Base-by-base conservation (phyloP, 53 echinoderm and acorn worm genomes). In the Patiria pectinifera region DNA sequence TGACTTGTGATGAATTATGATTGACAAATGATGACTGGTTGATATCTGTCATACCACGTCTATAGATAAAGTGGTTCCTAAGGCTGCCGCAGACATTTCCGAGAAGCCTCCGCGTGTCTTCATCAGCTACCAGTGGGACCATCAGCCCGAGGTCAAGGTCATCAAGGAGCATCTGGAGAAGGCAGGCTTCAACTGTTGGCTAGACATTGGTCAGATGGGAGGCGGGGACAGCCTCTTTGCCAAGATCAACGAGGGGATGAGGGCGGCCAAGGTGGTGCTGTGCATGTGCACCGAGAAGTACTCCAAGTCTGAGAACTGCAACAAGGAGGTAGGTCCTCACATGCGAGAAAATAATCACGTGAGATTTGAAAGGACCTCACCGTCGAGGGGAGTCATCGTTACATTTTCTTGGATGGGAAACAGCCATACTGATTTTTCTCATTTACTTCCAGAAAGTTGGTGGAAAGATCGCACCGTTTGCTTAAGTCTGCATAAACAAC, bases 201-300 rank as follows among this genome's bases (percentile, higher is more conserved):
- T 99, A 92, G 99, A 99, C 91, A 96, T 99, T 66, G 99, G 97
- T 80, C 99, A 99, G 95, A 99, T 99, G 99, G 99, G 99, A 59
- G 97, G 99, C 78, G 99, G 99, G 18, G 99, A 99, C 72, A 91
- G 97, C 35, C 93, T 99, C 18, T 96, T 93, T 76, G 95, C 96
- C 22, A 95, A 95, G 89, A 97, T 99, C 92, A 95, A 95, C 80
- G 94, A 97, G 75, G 99, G 99, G 9, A 99, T 99, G 96, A 89
- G 99, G 80, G 94, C 95, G 3, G 91, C 99, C 23, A 99, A 99
- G 89, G 87, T 99, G 11, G 99, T 99, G 26, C 86, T 99, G 70
- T 99, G 96, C 74, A 97, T 99, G 96, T 95, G 95, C 49, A 99
- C 99, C 2, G 94, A 95, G 84, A 99, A 97, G 74, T 99, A 99